These are phyloP conservation scores for Xerus rutilus DNA, from an alignment of 2,797 vertebrate species.

Conservation along the genomic window DNA sequence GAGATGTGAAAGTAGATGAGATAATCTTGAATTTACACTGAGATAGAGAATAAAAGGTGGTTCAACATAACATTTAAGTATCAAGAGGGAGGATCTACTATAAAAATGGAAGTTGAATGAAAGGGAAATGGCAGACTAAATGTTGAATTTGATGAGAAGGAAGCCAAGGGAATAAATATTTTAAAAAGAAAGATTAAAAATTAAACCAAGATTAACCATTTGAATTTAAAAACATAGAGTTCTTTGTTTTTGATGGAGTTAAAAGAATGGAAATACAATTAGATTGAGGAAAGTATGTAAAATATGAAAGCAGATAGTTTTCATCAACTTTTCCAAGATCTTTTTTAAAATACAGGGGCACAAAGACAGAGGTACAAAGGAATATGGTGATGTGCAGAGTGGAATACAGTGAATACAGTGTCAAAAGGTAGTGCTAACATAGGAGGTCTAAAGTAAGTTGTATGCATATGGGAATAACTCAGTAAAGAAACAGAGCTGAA, in stretches of 20 bases:
- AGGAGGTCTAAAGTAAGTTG: neutral
- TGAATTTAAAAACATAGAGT: neutral
- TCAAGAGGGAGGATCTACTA: rapidly evolving
- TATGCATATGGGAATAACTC: neutral
- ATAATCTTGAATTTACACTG: neutral
- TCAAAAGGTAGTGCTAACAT: neutral
- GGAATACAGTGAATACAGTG: rapidly evolving
- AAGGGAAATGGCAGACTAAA: neutral
- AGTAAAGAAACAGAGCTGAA: neutral
- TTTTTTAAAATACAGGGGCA: neutral
- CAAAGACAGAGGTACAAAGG: neutral
- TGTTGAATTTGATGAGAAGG: neutral
- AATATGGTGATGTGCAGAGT: neutral
- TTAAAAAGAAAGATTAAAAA: neutral
- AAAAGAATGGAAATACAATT: neutral
- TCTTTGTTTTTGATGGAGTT: neutral
- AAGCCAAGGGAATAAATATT: neutral
- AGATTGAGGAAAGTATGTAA: neutral
- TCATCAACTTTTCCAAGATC: neutral
- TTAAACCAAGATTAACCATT: neutral
- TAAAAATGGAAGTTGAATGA: neutral
- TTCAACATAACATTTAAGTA: neutral
- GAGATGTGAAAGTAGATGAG: neutral
- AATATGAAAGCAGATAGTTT: neutral
- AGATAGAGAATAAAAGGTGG: neutral